phyloP scores from a whole-genome alignment of 2,113 vertebrate species.

The Elanus axillaris region DNA sequence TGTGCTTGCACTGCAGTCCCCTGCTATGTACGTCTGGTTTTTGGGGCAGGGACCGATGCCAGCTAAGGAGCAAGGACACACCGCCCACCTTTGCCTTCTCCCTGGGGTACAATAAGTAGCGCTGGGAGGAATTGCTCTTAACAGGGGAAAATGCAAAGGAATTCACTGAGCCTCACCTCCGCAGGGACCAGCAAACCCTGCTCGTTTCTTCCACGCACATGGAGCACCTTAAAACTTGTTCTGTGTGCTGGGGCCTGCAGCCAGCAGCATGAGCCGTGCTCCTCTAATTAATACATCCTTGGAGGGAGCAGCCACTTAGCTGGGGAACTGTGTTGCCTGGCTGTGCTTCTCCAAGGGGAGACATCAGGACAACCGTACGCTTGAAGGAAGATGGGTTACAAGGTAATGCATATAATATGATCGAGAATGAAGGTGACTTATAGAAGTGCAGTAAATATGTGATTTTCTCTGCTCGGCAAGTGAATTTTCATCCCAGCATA shows the following conservation, averaged over 20 bases:
- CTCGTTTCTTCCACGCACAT: neutral
- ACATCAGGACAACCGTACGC: neutral
- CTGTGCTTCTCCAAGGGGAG: neutral
- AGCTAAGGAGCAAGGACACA: neutral
- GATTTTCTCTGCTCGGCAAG: constrained; percentile 36
- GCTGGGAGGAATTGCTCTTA: neutral
- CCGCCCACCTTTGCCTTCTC: neutral
- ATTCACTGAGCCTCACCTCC: neutral
- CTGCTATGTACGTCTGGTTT: fast-evolving
- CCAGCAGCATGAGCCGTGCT: neutral
- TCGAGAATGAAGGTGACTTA: constrained; percentile 31
- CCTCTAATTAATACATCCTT: neutral
- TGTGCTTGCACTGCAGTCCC: neutral
- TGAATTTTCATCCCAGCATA: constrained; percentile 35
- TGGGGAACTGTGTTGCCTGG: neutral
- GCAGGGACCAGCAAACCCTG: neutral
- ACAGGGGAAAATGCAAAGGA: neutral
- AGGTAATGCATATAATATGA: neutral
- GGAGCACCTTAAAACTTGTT: neutral
- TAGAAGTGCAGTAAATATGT: neutral
- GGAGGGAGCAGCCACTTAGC: neutral
- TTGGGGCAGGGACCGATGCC: neutral
- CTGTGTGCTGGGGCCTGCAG: neutral
- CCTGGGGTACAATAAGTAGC: neutral
- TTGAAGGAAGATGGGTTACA: constrained; percentile 10